Conservation (phyloP, 2,888 invertebrate species). For the Julus scanicus region DNA sequence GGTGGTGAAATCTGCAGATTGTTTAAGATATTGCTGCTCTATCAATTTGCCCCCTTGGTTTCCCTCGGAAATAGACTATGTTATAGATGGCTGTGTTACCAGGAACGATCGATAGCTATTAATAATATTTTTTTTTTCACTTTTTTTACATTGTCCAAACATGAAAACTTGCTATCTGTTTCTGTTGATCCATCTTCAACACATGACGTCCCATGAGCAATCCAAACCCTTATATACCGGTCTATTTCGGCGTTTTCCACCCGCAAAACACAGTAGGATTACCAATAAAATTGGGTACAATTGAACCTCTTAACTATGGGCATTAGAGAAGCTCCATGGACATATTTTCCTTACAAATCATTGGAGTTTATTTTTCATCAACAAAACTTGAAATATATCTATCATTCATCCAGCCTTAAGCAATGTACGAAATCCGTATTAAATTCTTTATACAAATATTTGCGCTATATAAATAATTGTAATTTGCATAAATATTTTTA, state of each 20-base stretch:
- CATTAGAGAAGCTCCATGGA: neutral
- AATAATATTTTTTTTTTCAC: neutral
- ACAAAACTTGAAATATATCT: too few species aligned
- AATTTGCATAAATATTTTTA: too few species aligned
- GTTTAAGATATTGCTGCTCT: constrained; percentile 5
- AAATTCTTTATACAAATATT: too few species aligned
- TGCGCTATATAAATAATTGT: too few species aligned
- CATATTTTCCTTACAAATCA: neutral
- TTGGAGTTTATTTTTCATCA: neutral
- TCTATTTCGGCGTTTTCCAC: neutral
- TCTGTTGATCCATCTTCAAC: constrained; percentile 33
- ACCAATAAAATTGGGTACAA: neutral
- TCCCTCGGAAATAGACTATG: neutral
- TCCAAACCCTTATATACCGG: neutral
- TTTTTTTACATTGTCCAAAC: constrained; percentile 11
- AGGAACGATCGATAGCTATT: neutral
- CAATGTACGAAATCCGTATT: too few species aligned
- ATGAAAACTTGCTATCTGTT: constrained; percentile 33
- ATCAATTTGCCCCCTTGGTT: neutral
- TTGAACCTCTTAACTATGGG: neutral
- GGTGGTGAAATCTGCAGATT: constrained; percentile 9
- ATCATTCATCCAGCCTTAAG: too few species aligned
- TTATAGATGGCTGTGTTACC: neutral
- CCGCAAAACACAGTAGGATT: neutral
- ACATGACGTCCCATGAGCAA: constrained; percentile 33